Evolutionary conservation across 2,888 invertebrate species (phyloP).

Genomic region (Dascillus cervinus): DNA sequence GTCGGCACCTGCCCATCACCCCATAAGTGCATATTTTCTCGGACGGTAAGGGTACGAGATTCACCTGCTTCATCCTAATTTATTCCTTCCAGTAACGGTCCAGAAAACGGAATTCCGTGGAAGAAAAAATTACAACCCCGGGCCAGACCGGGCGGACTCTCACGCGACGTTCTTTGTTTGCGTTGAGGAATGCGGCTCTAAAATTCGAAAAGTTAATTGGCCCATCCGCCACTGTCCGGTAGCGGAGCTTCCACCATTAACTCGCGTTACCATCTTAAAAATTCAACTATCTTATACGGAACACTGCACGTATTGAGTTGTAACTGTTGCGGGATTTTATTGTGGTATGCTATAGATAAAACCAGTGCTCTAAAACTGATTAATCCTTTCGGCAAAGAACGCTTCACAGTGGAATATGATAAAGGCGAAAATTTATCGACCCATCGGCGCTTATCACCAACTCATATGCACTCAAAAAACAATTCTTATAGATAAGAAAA

Average conservation of each 20-base stretch:
- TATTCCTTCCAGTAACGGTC: too few species aligned
- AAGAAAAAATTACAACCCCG: constrained; percentile 34
- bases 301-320: constrained; percentile 11
- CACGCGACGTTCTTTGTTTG: constrained; percentile 33
- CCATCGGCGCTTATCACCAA: too few species aligned
- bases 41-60: constrained; percentile 8
- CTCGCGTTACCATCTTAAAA: constrained; percentile 15
- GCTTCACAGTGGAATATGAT: constrained; percentile 5
- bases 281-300: constrained; percentile 15
- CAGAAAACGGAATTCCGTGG: too few species aligned
- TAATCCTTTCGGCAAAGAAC: constrained; percentile 13
- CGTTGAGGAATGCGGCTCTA: constrained; percentile 30
- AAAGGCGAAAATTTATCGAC: too few species aligned
- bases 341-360: constrained; percentile 13
- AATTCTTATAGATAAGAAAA: too few species aligned
- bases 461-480: too few species aligned
- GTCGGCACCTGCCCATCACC: constrained; percentile 30
- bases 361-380: constrained; percentile 12
- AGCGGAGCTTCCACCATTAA: constrained; percentile 23
- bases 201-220: constrained; percentile 30
- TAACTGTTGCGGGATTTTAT: constrained; percentile 10
- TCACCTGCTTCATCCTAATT: constrained; percentile 12
- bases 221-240: constrained; percentile 26
- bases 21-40: constrained; percentile 14
- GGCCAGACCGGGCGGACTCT: constrained; percentile 31